Base-by-base conservation (phyloP, 2,888 invertebrate genomes). In the Oxytorus armatus region DNA sequence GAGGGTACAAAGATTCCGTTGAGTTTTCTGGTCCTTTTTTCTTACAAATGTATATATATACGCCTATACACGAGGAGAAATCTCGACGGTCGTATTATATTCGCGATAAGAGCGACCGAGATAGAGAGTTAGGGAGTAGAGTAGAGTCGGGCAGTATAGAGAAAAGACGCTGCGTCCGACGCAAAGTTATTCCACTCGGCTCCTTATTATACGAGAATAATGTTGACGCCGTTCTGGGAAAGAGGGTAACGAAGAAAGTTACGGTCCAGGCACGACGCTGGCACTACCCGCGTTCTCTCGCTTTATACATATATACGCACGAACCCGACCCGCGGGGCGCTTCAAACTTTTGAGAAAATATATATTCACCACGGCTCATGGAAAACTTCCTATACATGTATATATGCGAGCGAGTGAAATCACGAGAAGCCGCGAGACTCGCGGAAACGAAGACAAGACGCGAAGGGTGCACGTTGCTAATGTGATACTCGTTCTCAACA, bases 181-280 rank as follows among this genome's bases (percentile, higher is more conserved):
- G 69, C 74, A 77, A 84, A 88, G 87, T 88, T 88, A 88, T 87
- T 84, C 83, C 85, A 82, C 83, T 83, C 69, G 83, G 80, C 75
- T 83, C 83, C 85, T 88, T 87, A 88, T 88, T 88, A 88, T 88
- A 84, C 86, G 86, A 86, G 87, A 88, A 88, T 87, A 88, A 88
- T 88, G 87, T 88, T 88, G 89, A 88, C 86, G 87, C 85, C 78
- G 66, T 55, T 75, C 74, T 77, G 86, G 84, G 81, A 85, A 82
- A 85, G 86, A 85, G 85, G 84, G 85, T 85, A 88, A 87, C 87
- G 88, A 88, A 88, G 85, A 86, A 87, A 89, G 86, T 89, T 89
- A 88, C 82, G 84, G 85, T 85, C 70, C 74, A 59, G 51, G 70
- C 49, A 51, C 57, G 66, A 59, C 59, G 66, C 61, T n/a, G n/a